A percentile compares a stretch with the other conserved stretches of the same genome.
These are phyloP conservation scores for Phortica variegata DNA, from an alignment of 1,140 invertebrate species.

Conservation along the genomic window DNA sequence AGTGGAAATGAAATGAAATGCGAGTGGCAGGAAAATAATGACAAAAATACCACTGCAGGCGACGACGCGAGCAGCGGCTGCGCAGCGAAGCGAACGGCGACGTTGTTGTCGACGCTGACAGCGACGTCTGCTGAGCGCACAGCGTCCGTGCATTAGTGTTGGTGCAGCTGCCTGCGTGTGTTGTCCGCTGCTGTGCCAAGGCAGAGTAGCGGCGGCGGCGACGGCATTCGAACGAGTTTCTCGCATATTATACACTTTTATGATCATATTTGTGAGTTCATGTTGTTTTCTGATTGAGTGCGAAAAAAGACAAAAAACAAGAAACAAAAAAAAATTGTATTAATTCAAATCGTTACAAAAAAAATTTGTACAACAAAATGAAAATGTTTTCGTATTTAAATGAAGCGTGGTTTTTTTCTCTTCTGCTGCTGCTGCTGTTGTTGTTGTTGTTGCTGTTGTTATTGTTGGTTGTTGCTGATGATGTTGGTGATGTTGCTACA, in stretches of 20 bases:
- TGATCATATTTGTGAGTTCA: background rate
- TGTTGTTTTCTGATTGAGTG: background rate
- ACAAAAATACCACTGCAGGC: constrained; percentile 38
- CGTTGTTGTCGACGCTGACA: background rate
- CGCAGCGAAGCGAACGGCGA: constrained; percentile 3
- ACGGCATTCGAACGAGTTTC: too few species aligned
- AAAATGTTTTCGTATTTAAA: too few species aligned
- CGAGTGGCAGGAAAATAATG: constrained; percentile 11
- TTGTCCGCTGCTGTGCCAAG: constrained; percentile 4
- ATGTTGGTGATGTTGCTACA: background rate
- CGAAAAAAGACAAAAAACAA: background rate
- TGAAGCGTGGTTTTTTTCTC: constrained; percentile 2
- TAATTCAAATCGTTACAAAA: too few species aligned
- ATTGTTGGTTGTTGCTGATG: constrained; percentile 8
- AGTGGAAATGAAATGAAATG: constrained; percentile 37
- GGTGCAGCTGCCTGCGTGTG: background rate
- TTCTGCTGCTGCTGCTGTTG: background rate
- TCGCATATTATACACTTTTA: background rate
- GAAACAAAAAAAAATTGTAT: constrained; percentile 3
- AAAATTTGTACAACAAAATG: too few species aligned
- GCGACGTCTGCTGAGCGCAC: too few species aligned
- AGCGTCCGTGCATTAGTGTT: too few species aligned
- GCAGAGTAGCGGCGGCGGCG: background rate
- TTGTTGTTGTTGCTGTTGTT: constrained; percentile 7
- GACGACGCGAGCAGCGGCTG: background rate